These are phyloP conservation scores for Poecilus cupreus DNA, from an alignment of 2,888 invertebrate species.

Conservation along the genomic window DNA sequence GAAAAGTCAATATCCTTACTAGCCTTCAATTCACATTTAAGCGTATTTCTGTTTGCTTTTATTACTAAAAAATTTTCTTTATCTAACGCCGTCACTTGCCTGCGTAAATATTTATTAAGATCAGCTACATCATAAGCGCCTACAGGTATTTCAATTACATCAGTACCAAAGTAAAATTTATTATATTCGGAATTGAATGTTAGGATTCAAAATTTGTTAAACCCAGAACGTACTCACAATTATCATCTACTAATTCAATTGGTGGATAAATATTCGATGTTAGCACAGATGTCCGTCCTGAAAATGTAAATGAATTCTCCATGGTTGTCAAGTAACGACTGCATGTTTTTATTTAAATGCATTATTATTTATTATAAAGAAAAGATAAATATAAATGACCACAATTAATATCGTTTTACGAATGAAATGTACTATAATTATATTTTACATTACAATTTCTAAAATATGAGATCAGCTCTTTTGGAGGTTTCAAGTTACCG, in stretches of 20 bases:
- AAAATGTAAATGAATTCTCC: neutral
- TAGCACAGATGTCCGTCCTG: constrained; percentile 60
- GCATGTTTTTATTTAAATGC: too few relatives aligned
- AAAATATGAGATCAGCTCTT: constrained; percentile 65
- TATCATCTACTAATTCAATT: constrained; percentile 61
- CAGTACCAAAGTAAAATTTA: constrained; percentile 63
- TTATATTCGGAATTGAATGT: constrained; percentile 65
- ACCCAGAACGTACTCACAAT: constrained; percentile 62
- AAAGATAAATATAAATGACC: constrained; percentile 13
- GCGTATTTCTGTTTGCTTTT: constrained; percentile 64
- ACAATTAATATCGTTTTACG: neutral
- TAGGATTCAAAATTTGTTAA: constrained; percentile 51
- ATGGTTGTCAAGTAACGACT: neutral
- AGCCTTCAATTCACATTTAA: constrained; percentile 62
- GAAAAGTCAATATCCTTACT: constrained; percentile 57
- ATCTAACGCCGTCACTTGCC: neutral
- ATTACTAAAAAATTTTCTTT: constrained; percentile 15
- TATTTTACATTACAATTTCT: too few relatives aligned
- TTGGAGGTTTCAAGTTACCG: too few relatives aligned
- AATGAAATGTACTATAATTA: too few relatives aligned
- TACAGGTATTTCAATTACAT: neutral
- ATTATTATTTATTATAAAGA: neutral
- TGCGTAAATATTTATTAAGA: constrained; percentile 62
- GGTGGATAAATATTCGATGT: constrained; percentile 62
- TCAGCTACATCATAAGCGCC: constrained; percentile 62